Base-by-base conservation (phyloP, 2,888 invertebrate species). In the Drosophila picticornis region DNA sequence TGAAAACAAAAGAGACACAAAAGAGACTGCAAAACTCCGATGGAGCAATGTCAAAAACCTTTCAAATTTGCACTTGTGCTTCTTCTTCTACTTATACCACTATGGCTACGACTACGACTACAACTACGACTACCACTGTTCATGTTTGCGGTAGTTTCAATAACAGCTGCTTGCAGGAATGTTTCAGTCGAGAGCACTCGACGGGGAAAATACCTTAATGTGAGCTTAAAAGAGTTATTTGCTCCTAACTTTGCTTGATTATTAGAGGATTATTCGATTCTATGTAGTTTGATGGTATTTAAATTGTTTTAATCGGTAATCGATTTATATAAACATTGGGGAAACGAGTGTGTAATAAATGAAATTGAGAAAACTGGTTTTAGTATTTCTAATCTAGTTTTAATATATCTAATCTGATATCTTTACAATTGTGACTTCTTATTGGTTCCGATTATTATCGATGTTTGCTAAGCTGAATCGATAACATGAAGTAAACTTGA, bases 21-120 rank as follows among this genome's bases (percentile, higher is more conserved):
- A 25, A 46, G 56, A 46, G 63, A 51, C 31, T 16, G 36, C 46
- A 16, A 29, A 40, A 66, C 52, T 64, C 51, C 70, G 66, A 69
- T 81, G 81, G 56, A 60, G 75, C 72, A 86, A 80, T 85, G 90
- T 84, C 81, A 81, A 77, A 83, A 88, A 83, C 76, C 77, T 86
- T 90, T 83, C 68, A 73, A 77, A 83, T 83, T 86, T 80, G 71
- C 77, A 84, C 85, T 84, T 84, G 75, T 69, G 68, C 61, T 75
- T 74, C 72, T 71, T 72, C 76, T 57, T 40, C 56, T 53, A 13
- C 46, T 51, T n/a, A n/a, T 55, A 46, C 36, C 55, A 27, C 48
- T 29, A 25, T 50, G 48, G 13, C 69, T 61, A 50, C 25, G 29
- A 27, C 56, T 55, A 32, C 29, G 29, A 27, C 48, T 32, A 2